Evolutionary conservation across 1,140 invertebrate species (phyloP).

Genomic region (Atopsyche davidsoni): DNA sequence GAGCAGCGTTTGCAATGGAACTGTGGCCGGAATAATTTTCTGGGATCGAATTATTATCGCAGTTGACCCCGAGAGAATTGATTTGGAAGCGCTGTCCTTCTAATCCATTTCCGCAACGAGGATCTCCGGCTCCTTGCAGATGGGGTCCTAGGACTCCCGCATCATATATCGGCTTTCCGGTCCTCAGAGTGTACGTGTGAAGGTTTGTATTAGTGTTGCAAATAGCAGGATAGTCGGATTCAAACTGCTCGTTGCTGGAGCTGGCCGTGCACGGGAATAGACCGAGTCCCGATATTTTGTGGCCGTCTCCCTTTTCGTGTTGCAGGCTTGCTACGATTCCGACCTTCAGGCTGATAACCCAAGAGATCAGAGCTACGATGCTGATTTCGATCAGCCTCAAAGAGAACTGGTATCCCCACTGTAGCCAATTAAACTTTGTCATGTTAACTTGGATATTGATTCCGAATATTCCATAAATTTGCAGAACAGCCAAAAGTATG

Average conservation of each 20-base stretch:
- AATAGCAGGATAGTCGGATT: slow-evolving; percentile 74
- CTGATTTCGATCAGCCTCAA: slow-evolving; percentile 76
- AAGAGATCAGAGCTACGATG: slow-evolving; percentile 74
- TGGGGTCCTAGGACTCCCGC: slow-evolving; percentile 48
- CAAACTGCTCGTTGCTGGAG: slow-evolving; percentile 70
- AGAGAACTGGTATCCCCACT: slow-evolving; percentile 84
- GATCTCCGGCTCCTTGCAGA: slow-evolving; percentile 42
- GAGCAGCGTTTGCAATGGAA: slow-evolving; percentile 47
- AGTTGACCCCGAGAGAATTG: slow-evolving; percentile 40
- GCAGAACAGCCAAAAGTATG: slow-evolving; percentile 70
- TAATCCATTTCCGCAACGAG: slow-evolving; percentile 36
- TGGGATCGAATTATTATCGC: slow-evolving; percentile 51
- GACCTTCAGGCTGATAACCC: slow-evolving; percentile 68
- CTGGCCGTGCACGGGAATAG: slow-evolving; percentile 70
- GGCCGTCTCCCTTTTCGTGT: slow-evolving; percentile 53
- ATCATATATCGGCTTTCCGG: slow-evolving; percentile 71
- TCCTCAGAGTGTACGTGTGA: slow-evolving; percentile 72
- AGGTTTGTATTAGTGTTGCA: slow-evolving; percentile 80
- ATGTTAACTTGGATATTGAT: slow-evolving; percentile 52
- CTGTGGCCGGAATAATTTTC: slow-evolving; percentile 49
- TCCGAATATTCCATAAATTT: slow-evolving; percentile 76
- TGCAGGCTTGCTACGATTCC: slow-evolving; percentile 45
- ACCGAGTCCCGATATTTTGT: slow-evolving; percentile 63
- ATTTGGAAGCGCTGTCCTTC: slow-evolving; percentile 44
- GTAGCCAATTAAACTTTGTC: slow-evolving; percentile 66